Evolutionary conservation across 92 coral and sea anemone genomes (phyloP).

Genomic region (Phenganax marumi): DNA sequence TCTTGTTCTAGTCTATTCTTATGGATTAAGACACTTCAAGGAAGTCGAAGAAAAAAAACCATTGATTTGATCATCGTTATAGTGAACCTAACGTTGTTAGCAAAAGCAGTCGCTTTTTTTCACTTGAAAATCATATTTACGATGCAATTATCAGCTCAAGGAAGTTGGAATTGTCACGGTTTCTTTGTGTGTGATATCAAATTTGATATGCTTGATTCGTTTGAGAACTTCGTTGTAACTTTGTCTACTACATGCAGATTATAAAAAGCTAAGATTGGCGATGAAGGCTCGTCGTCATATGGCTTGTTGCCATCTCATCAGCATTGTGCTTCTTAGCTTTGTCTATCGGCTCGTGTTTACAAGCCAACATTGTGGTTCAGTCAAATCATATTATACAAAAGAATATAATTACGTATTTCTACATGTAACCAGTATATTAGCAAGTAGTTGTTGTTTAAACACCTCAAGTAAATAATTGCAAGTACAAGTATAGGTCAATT

Average conservation of each 20-base stretch:
- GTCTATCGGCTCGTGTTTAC: constrained; percentile 23
- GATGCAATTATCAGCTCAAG: constrained; percentile 14
- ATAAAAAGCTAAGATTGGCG: neutral
- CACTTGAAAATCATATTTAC: constrained; percentile 16
- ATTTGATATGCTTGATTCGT: constrained; percentile 6
- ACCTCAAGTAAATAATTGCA: constrained; percentile 6
- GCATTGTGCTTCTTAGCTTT: neutral
- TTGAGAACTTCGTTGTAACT: neutral
- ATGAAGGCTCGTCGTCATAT: no score
- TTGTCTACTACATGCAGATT: neutral
- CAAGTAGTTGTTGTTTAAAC: constrained; percentile 36
- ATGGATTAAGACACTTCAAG: constrained; percentile 28
- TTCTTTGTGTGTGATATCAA: neutral
- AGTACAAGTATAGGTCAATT: constrained; percentile 5
- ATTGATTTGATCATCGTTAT: neutral
- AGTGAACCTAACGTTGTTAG: constrained; percentile 9
- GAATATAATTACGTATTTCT: constrained; percentile 35
- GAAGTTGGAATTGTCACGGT: neutral
- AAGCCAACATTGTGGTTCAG: constrained; percentile 35
- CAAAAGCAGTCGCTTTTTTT: neutral
- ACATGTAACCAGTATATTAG: constrained; percentile 33
- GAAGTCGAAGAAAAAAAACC: neutral
- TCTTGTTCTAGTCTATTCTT: constrained; percentile 4
- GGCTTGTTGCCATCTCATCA: neutral
- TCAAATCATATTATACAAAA: constrained; percentile 33